Evolutionary conservation across 2,888 invertebrate species (phyloP).

Genomic region (Fragum fragum): DNA sequence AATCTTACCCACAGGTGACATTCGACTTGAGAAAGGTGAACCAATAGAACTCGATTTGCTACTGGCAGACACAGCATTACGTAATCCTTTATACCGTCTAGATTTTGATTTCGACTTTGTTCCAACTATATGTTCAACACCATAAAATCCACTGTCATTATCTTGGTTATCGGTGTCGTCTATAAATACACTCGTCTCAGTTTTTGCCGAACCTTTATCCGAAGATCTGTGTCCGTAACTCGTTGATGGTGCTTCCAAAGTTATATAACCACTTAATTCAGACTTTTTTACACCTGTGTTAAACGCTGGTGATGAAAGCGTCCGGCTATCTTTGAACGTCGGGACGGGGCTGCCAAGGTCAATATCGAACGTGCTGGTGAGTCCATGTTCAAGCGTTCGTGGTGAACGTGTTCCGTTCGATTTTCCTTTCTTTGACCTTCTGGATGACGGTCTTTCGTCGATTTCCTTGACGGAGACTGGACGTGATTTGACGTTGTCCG

Average conservation of each 20-base stretch:
- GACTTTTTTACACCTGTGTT: background rate
- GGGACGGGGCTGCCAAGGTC: conserved; percentile 14
- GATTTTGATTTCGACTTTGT: conserved; percentile 6
- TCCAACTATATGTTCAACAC: conserved; percentile 8
- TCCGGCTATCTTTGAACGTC: conserved; percentile 13
- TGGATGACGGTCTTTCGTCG: conserved; percentile 10
- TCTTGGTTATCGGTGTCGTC: conserved; percentile 21
- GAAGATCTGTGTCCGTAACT: background rate
- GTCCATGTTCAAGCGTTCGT: conserved; percentile 1
- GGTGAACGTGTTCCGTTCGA: background rate
- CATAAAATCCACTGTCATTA: conserved; percentile 27
- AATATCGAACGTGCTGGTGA: conserved; percentile 15
- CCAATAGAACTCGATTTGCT: conserved; percentile 19
- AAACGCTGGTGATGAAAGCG: conserved; percentile 17
- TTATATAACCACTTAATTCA: conserved; percentile 5
- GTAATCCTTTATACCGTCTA: conserved; percentile 4
- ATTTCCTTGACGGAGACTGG: background rate
- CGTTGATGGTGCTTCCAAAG: background rate
- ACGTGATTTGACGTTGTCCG: background rate
- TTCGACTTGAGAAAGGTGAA: conserved; percentile 15
- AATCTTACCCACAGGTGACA: conserved; percentile 26
- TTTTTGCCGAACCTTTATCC: background rate
- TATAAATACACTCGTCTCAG: background rate
- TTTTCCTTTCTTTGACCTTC: background rate
- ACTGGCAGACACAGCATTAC: background rate